phyloP scores from a whole-genome alignment of 2,797 vertebrate genomes.

The Sebastes nivosus region DNA sequence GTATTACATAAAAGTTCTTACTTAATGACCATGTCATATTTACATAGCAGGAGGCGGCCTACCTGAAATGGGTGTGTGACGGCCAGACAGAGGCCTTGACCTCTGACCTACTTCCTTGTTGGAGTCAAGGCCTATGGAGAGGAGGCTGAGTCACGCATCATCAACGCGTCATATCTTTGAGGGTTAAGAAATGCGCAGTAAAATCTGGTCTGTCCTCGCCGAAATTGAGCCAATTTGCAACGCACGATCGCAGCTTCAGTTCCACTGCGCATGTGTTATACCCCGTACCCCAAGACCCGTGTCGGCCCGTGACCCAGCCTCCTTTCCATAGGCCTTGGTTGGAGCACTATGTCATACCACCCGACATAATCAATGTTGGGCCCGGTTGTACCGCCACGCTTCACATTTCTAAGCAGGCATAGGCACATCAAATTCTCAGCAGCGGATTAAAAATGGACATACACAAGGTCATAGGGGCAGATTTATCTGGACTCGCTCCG shows the following conservation, averaged over 20 bases:
- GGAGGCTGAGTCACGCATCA: too few relatives aligned
- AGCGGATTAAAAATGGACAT: neutral
- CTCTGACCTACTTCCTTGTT: slow-evolving; percentile 32
- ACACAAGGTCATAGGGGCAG: neutral
- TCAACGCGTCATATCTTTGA: too few relatives aligned
- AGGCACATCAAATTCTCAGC: neutral
- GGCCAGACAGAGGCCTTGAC: slow-evolving; percentile 23
- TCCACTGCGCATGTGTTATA: too few relatives aligned
- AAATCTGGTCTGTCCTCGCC: too few relatives aligned
- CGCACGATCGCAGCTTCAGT: too few relatives aligned
- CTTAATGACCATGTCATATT: neutral
- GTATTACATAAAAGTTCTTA: neutral
- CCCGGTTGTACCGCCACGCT: neutral
- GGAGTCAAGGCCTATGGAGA: neutral
- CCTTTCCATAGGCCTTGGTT: neutral
- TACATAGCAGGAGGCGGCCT: slow-evolving; percentile 5
- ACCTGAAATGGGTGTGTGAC: neutral
- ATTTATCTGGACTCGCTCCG: neutral
- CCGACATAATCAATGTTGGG: neutral
- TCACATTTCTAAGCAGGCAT: neutral
- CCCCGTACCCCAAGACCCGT: too few relatives aligned
- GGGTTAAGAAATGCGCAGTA: too few relatives aligned
- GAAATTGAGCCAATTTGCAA: too few relatives aligned
- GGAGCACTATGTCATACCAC: neutral
- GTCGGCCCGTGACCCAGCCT: too few relatives aligned